Evolutionary conservation across 2,113 vertebrate species (phyloP).

Genomic region (Syngnathus scovelli): DNA sequence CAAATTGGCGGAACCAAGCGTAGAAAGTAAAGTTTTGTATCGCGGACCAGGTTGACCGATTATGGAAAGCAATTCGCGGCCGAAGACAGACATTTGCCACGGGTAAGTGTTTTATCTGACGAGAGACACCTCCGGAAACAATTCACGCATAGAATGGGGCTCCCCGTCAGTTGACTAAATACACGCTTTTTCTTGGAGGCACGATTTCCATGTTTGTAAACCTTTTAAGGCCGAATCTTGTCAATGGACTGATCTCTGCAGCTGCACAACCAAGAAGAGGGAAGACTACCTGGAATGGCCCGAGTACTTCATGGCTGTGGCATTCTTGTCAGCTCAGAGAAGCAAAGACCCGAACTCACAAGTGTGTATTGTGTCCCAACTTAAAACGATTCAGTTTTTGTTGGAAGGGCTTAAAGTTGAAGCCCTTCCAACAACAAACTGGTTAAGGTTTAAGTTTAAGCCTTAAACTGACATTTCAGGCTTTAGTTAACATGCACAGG

Average conservation of each 20-base stretch:
- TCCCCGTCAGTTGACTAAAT: background rate
- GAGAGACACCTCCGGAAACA: background rate
- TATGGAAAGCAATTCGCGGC: background rate
- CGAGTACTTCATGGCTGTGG: conserved; percentile 97
- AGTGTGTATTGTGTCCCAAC: conserved; percentile 56
- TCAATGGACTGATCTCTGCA: background rate
- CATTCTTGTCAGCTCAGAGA: conserved; percentile 94
- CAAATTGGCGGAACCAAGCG: background rate
- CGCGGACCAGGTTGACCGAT: background rate
- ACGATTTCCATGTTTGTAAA: background rate
- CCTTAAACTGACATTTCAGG: no score
- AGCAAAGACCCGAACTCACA: conserved; percentile 97
- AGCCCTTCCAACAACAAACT: no score
- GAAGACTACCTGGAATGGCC: conserved; percentile 95
- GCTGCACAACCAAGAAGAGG: conserved; percentile 66
- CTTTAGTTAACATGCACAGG: no score
- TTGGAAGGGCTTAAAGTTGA: no score
- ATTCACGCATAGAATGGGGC: background rate
- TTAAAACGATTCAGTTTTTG: no score
- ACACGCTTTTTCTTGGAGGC: background rate
- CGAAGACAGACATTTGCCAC: background rate
- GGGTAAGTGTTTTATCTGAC: background rate
- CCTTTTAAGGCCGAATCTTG: background rate
- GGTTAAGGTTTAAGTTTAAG: no score
- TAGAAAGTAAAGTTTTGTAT: no score